Conservation (phyloP, 2,797 vertebrate genomes). For the Falco berigora region DNA sequence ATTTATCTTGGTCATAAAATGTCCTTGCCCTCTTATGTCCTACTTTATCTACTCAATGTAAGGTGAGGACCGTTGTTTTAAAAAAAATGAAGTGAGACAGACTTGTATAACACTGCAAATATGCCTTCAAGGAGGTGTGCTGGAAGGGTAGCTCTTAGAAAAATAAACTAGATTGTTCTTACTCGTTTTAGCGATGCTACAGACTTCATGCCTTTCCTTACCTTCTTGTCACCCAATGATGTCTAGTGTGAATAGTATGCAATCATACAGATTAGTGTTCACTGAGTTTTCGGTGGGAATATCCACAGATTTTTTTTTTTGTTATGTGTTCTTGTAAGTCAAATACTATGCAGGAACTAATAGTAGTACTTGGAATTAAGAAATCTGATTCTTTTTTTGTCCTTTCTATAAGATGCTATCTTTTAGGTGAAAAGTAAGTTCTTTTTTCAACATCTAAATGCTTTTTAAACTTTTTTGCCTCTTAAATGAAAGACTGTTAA, state of each 20-base stretch:
- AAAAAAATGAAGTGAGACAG: background rate
- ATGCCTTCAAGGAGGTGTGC: background rate
- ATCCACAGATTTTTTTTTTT: background rate
- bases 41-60: background rate
- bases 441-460: background rate
- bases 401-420: background rate
- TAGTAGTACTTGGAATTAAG: background rate
- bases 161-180: background rate
- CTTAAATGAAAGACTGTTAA: background rate
- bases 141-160: background rate
- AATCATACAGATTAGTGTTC: background rate
- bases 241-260: background rate
- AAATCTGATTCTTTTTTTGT: background rate
- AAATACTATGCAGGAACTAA: background rate
- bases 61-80: background rate
- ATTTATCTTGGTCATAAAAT: background rate
- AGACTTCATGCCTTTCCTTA: background rate
- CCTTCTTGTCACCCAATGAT: background rate
- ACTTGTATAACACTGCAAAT: background rate
- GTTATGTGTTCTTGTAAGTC: background rate
- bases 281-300: background rate
- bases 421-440: background rate
- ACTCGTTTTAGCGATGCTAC: background rate
- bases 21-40: background rate
- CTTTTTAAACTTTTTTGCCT: background rate